Evolutionary conservation across 2,797 vertebrate species (phyloP), one percentile per base, ranked within the genome.

Genomic region (Eulemur coronatus): DNA sequence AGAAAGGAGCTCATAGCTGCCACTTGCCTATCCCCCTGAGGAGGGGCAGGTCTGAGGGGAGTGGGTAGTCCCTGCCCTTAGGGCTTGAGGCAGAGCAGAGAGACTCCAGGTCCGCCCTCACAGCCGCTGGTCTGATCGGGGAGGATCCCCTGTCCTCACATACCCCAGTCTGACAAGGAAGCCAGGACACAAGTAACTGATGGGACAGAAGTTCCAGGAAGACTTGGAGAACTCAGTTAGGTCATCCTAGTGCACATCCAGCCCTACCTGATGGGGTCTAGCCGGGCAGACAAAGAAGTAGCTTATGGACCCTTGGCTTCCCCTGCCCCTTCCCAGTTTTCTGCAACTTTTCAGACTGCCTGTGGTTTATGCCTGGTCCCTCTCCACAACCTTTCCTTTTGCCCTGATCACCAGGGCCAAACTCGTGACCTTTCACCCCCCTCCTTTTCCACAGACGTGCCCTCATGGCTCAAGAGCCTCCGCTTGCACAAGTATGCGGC

Each of bases 401-500:
- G 61, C 50, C 30, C 30, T 73, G 43, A 14, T 82, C 88, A 50
- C 73, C 50, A 78, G 50, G 55, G 17, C 84, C 41, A 76, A 38
- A 90, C 28, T 92, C 50, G 41, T 91, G 57, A 97, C 69, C 50
- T 63, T 11, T 26, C 1, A 2, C 48, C 15, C 61, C 38, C 28
- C 46, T 78, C 15, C 20, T 86, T 92, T 82, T 80, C 94, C 26
- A 0, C 97, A 99, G 99, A 99, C 52, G 99, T 99, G 67, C 99
- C 99, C 20, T 99, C 99, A 0, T 99, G 99, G 99, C 98, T 99
- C 96, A 99, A 99, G 98, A 99, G 99, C 97, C 99, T 99, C 70
- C 99, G 99, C 89, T 99, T 99, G 97, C 99, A 99, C 98, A 99
- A 99, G 98, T 99, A 99, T 22, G 99, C 99, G 4, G 99, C 99